These are phyloP conservation scores for Aplochiton taeniatus DNA, from an alignment of 2,797 vertebrate genomes.

Conservation along the genomic window DNA sequence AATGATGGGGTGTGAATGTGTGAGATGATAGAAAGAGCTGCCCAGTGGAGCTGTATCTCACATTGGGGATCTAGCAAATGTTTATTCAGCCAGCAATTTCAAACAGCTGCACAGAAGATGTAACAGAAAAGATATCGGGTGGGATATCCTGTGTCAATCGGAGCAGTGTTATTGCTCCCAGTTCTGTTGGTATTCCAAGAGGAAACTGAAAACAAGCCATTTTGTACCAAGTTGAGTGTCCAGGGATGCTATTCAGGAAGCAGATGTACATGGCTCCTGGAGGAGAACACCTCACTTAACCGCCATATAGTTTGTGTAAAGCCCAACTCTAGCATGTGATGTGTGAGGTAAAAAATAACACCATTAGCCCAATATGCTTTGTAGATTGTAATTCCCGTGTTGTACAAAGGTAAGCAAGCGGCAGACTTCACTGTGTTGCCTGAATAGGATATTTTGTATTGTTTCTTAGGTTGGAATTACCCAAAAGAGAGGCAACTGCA, in stretches of 20 bases:
- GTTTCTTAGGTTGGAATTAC: conserved; percentile 36
- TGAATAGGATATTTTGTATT: not conserved
- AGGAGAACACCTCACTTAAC: conserved; percentile 9
- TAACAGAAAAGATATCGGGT: conserved; percentile 11
- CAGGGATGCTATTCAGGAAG: conserved; percentile 22
- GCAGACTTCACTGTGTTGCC: not conserved
- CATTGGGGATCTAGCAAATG: not conserved
- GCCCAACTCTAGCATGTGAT: not conserved
- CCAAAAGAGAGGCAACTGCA: conserved; percentile 33
- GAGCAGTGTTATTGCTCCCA: not conserved
- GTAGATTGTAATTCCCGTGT: not conserved
- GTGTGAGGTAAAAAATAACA: not conserved
- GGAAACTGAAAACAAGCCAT: conserved; percentile 14
- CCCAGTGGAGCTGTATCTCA: conserved; percentile 10
- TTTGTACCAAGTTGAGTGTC: conserved; percentile 1
- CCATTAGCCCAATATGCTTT: conserved; percentile 3
- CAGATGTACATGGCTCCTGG: conserved; percentile 23
- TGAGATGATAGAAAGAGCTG: conserved; percentile 17
- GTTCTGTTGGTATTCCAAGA: not conserved
- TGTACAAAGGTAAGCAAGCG: conserved; percentile 9
- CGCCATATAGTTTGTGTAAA: not conserved
- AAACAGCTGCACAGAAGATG: conserved; percentile 16
- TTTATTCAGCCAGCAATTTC: conserved; percentile 4
- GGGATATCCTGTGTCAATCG: not conserved
- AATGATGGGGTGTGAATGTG: conserved; percentile 43